Percentiles rank a stretch among this genome's conserved stretches.
These are phyloP conservation scores for Geothlypis trichas DNA, from an alignment of 2,113 vertebrate species.

Conservation along the genomic window DNA sequence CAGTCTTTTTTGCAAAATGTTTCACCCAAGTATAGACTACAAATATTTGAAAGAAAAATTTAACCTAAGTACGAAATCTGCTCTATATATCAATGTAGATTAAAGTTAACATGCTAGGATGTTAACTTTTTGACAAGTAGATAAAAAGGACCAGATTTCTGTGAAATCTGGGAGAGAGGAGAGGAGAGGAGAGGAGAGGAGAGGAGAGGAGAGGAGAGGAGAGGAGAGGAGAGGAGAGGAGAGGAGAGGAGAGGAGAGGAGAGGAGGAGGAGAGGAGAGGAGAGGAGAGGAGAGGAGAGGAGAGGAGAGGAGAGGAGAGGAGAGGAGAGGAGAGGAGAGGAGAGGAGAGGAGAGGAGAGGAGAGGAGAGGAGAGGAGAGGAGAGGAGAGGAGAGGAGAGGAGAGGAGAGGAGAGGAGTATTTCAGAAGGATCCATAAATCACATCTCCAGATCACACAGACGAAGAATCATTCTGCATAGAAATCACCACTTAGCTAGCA, in stretches of 20 bases:
- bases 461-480: neutral
- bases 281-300: rapidly evolving
- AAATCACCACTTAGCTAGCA: neutral
- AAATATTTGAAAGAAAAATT: neutral
- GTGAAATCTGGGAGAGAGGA: too few species aligned
- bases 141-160: neutral
- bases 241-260: too few species aligned
- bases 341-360: too few species aligned
- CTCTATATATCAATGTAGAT: neutral
- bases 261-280: too few species aligned
- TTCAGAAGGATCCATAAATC: neutral
- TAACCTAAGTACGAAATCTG: neutral
- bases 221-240: too few species aligned
- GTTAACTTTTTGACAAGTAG: neutral
- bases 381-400: too few species aligned
- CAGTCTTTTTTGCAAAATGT: neutral
- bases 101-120: neutral
- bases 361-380: too few species aligned
- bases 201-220: too few species aligned
- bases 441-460: neutral
- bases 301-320: too few species aligned
- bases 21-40: neutral
- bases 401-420: too few species aligned
- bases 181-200: too few species aligned
- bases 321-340: too few species aligned